A percentile compares a stretch with the other conserved stretches of the same genome.
Conservation (phyloP, 2,888 invertebrate genomes). For the Drosophila dives region DNA sequence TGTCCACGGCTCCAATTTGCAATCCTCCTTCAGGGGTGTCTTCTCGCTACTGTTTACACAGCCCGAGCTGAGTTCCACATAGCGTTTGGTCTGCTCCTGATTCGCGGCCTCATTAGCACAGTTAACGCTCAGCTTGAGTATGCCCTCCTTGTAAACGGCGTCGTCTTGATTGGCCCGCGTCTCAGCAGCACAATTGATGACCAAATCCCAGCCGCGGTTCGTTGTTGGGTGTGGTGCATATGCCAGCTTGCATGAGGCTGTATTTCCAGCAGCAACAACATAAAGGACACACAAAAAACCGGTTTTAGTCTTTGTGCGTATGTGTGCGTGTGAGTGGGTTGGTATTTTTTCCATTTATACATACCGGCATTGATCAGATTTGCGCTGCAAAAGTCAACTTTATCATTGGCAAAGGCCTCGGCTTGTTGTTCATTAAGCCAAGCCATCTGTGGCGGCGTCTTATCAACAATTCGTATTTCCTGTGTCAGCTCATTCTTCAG, state of each 20-base stretch:
- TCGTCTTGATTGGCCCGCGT: conserved; percentile 95
- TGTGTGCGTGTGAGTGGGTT: conserved; percentile 23
- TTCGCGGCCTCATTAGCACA: conserved; percentile 92
- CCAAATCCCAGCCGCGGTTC: conserved; percentile 89
- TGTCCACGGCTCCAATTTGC: conserved; percentile 93
- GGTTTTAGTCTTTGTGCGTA: conserved; percentile 46
- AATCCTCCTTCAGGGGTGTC: conserved; percentile 91
- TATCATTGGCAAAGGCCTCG: conserved; percentile 89
- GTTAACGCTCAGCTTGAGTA: conserved; percentile 92
- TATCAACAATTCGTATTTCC: conserved; percentile 93
- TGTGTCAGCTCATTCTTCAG: conserved; percentile 91
- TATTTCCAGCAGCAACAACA: conserved; percentile 59
- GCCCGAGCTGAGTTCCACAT: conserved; percentile 94
- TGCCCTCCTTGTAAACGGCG: conserved; percentile 95
- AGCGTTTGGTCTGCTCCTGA: conserved; percentile 88
- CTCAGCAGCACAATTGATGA: conserved; percentile 96
- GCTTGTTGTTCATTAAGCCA: conserved; percentile 92
- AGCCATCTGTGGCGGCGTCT: conserved; percentile 96
- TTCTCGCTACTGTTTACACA: conserved; percentile 93
- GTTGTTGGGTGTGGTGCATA: conserved; percentile 87
- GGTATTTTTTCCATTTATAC: conserved; percentile 37
- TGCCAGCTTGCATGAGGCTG: conserved; percentile 93
- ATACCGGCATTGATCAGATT: conserved; percentile 95
- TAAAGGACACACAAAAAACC: conserved; percentile 54
- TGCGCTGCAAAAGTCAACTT: conserved; percentile 95